Evolutionary conservation across 1,140 invertebrate species (phyloP).

Genomic region (Tribolium madens): DNA sequence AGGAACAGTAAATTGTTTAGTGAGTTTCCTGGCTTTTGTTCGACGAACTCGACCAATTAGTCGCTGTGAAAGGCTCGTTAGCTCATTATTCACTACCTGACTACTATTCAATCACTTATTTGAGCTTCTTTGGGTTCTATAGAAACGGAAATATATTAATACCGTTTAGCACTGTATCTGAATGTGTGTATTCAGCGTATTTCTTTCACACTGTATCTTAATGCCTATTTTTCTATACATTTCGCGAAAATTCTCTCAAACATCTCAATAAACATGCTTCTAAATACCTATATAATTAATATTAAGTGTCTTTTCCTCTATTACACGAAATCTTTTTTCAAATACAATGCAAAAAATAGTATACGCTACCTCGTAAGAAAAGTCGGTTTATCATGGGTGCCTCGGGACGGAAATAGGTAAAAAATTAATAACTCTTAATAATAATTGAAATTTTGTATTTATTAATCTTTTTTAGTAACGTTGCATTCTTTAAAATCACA

Average conservation of each 20-base stretch:
- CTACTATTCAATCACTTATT: conserved; percentile 57
- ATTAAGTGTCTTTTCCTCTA: too few relatives aligned
- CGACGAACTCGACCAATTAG: conserved; percentile 54
- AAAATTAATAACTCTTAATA: too few relatives aligned
- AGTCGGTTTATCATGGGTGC: too few relatives aligned
- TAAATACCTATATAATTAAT: neutral
- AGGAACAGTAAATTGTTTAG: conserved; percentile 56
- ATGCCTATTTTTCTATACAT: conserved; percentile 21
- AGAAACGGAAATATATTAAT: conserved; percentile 30
- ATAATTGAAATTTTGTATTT: too few relatives aligned
- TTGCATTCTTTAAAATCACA: too few relatives aligned
- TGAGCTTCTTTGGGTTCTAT: conserved; percentile 47
- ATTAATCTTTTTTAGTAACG: too few relatives aligned
- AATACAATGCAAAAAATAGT: too few relatives aligned
- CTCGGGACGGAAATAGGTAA: too few relatives aligned
- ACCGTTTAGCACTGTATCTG: conserved; percentile 14
- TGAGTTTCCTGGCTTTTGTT: conserved; percentile 55
- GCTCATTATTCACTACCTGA: conserved; percentile 57
- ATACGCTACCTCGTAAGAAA: too few relatives aligned
- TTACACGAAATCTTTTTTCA: too few relatives aligned
- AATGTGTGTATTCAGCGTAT: conserved; percentile 19
- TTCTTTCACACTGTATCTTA: conserved; percentile 5
- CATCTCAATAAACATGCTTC: neutral
- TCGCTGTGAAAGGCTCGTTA: conserved; percentile 57
- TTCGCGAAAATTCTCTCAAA: conserved; percentile 15